Base-by-base conservation (phyloP, 2,113 vertebrate species). In the Brachyhypopomus occidentalis region DNA sequence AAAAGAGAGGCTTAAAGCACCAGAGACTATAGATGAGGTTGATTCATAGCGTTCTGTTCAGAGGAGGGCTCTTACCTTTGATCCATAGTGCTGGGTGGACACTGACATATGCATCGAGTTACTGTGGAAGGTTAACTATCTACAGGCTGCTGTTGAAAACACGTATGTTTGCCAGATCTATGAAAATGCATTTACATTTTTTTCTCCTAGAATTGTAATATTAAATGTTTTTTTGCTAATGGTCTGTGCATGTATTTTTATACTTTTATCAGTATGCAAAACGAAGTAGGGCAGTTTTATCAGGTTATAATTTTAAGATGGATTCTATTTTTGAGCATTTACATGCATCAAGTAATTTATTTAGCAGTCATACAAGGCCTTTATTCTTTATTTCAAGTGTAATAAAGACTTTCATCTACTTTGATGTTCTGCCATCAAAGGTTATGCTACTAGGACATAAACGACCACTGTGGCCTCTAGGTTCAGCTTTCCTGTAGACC, bases 11-110 rank as follows among this genome's bases (percentile, higher is more conserved):
- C 56, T 79, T 62, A 20, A 72, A 2, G 38, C 36, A n/a, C 36
- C 16, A 7, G 77, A 22, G 64, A 58, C 7, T 72, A 19, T 36
- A 71, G 66, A 71, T 41, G 55, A 16, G 67, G 71, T 60, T 88
- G 91, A 91, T 87, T 23, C 69, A 91, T 90, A 84, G 80, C 78
- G 83, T 81, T 87, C 86, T 91, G 91, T 91, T 93, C 85, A 90
- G 87, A 90, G 89, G 88, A 88, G 80, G 89, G 55, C 55, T 72
- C 60, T n/a, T 74, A n/a, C 27, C 45, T 56, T 58, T 78, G 9
- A 67, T 72, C 70, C 22, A 41, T 34, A 67, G 22, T n/a, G 23
- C 52, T 79, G 22, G 19, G 19, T 79, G 78, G 38, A 72, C 41
- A 45, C 20, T 52, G 36, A 30, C n/a, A 20, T 38, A 34, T 71